Base-by-base conservation (phyloP, 2,888 invertebrate genomes). In the Anthophora plumipes region DNA sequence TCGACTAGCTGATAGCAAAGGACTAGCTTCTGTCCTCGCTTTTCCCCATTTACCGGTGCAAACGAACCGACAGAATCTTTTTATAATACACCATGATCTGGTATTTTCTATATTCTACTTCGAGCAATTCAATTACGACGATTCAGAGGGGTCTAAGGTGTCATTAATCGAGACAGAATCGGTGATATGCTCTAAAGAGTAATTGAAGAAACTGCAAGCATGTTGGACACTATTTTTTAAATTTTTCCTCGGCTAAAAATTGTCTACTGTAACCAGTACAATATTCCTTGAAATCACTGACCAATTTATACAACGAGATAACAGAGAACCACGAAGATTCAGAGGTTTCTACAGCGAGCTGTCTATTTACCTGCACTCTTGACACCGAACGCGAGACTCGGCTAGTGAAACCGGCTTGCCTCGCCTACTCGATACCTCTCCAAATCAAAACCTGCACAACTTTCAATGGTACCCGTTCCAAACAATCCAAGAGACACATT, bases 291-390 rank as follows among this genome's bases (percentile, higher is more conserved):
- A 17, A 11, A 9, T 48, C 14, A 1, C 4, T 12, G 31, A 55
- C 6, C 3, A 52, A 60, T 74, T 43, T 14, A 0, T 1, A 0
- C n/a, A 25, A 4, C 9, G 17, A 14, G 6, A 11, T 17, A 4
- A 1, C 22, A 39, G 5, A 31, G 5, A 17, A 37, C n/a, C 3
- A 11, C 4, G 4, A 12, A 31, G 4, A 22, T 6, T 5, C 25
- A 41, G 9, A 6, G 14, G 4, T 14, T 14, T 52, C 31, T 11
- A 0, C n/a, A 2, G 14, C 0, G 31, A 9, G 11, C 9, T 68
- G 74, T 74, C 59, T 77, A 52, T 74, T 77, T 50, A 73, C 63
- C 11, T 57, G 7, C 14, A 22, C 14, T 17, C 8, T 73, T 77
- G 20, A 74, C 64, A 64, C 4, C 55, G 25, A 22, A 20, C 46